A percentile compares a stretch with the other conserved stretches of the same genome.
Conservation (phyloP, 1,140 invertebrate genomes). For the Hesperophylax magnus region DNA sequence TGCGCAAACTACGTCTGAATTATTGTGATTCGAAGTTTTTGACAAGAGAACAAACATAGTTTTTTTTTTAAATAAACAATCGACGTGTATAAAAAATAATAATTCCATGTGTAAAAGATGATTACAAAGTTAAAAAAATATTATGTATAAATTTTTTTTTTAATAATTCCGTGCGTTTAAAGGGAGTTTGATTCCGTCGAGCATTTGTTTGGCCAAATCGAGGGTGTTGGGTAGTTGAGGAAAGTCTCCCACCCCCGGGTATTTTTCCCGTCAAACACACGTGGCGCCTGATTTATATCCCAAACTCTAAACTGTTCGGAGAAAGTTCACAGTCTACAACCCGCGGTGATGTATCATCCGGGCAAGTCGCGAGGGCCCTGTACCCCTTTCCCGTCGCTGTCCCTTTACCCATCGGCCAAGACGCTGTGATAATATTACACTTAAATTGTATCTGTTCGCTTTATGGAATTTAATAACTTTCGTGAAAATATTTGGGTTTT, state of each 20-base stretch:
- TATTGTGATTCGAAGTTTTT: too few relatives aligned
- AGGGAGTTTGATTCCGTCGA: not conserved
- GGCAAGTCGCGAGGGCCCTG: constrained; percentile 8
- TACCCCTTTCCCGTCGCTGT: not conserved
- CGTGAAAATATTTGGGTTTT: too few relatives aligned
- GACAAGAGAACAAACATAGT: too few relatives aligned
- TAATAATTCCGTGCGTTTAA: constrained; percentile 2
- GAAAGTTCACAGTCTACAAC: constrained; percentile 30
- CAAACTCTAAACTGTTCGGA: constrained; percentile 37
- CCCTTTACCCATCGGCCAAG: not conserved
- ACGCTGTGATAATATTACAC: not conserved
- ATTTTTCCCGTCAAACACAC: constrained; percentile 51
- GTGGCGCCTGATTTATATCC: constrained; percentile 53
- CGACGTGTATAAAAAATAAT: too few relatives aligned
- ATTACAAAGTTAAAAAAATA: too few relatives aligned
- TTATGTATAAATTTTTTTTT: too few relatives aligned
- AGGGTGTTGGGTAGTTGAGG: not conserved
- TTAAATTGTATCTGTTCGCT: constrained; percentile 11
- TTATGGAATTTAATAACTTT: not conserved
- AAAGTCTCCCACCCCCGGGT: constrained; percentile 23
- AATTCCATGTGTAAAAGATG: too few relatives aligned
- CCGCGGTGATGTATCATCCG: constrained; percentile 35
- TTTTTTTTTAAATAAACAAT: too few relatives aligned
- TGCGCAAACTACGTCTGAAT: not conserved
- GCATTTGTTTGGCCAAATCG: not conserved